These are phyloP conservation scores for Eleginops maclovinus DNA, from an alignment of 2,113 vertebrate genomes.

Conservation along the genomic window DNA sequence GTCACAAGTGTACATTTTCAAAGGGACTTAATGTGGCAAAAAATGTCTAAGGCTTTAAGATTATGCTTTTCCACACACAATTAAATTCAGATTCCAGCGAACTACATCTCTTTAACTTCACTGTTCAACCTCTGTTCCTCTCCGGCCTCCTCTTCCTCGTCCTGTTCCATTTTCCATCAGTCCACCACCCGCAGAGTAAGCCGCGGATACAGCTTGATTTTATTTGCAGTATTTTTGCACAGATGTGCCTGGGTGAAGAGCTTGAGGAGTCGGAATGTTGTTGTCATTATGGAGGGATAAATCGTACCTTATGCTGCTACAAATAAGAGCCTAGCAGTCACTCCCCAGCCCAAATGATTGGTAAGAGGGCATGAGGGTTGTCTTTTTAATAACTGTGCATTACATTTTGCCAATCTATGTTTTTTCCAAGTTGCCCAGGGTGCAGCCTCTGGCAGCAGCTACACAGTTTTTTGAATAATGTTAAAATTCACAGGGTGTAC, in stretches of 20 bases:
- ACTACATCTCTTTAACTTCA: constrained; percentile 18
- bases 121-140: constrained; percentile 28
- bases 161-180: constrained; percentile 12
- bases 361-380: constrained; percentile 1
- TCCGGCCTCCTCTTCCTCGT: constrained; percentile 9
- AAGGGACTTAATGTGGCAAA: neutral
- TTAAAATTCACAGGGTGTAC: constrained; percentile 38
- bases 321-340: constrained; percentile 52
- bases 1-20: constrained; percentile 13
- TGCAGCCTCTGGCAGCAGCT: constrained; percentile 20
- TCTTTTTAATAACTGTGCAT: constrained; percentile 9
- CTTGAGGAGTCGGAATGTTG: constrained; percentile 29
- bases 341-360: constrained; percentile 9
- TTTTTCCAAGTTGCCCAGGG: constrained; percentile 31
- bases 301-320: constrained; percentile 36
- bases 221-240: constrained; percentile 62
- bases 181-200: constrained; percentile 44
- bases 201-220: constrained; percentile 47
- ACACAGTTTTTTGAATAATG: constrained; percentile 49
- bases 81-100: constrained; percentile 13
- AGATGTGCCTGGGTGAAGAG: constrained; percentile 56
- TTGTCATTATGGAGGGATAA: constrained; percentile 54
- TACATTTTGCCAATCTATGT: constrained; percentile 29
- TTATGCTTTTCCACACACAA: neutral
- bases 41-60: neutral